phyloP scores from a whole-genome alignment of 1,140 invertebrate species.

The Colletes latitarsis region DNA sequence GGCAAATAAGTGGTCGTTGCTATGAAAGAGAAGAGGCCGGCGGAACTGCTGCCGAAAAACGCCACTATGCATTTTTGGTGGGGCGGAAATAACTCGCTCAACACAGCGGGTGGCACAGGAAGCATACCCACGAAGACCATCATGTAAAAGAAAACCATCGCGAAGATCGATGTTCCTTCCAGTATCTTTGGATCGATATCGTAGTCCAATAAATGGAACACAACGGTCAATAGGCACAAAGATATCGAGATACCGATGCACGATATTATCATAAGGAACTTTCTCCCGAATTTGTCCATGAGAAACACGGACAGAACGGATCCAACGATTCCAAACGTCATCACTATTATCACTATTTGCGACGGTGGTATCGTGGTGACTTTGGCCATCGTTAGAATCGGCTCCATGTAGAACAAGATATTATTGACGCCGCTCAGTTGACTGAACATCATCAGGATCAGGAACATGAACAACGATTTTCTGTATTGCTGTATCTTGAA shows the following conservation, averaged over 20 bases:
- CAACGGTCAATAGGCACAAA: constrained; percentile 69
- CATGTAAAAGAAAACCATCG: constrained; percentile 42
- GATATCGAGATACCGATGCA: constrained; percentile 79
- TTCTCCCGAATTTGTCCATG: constrained; percentile 86
- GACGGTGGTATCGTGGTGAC: constrained; percentile 76
- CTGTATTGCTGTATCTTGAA: constrained; percentile 82
- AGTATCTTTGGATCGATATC: constrained; percentile 20
- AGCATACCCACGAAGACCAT: constrained; percentile 85
- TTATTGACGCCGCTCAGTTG: constrained; percentile 88
- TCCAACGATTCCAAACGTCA: constrained; percentile 84
- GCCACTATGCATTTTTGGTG: constrained; percentile 84
- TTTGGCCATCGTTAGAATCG: constrained; percentile 85
- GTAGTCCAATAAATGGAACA: constrained; percentile 52
- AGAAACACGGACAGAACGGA: constrained; percentile 83
- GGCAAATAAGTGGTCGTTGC: constrained; percentile 89
- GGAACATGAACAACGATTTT: constrained; percentile 84
- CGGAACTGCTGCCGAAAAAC: constrained; percentile 86
- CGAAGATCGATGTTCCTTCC: constrained; percentile 48
- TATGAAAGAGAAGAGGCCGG: constrained; percentile 87
- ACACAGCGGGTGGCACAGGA: constrained; percentile 87
- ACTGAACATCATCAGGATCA: constrained; percentile 86
- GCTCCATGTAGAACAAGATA: constrained; percentile 89
- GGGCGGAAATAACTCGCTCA: constrained; percentile 64
- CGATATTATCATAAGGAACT: constrained; percentile 84
- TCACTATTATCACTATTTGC: constrained; percentile 84